Evolutionary conservation across 2,888 invertebrate genomes (phyloP), one percentile per base, ranked within the genome.

Genomic region (Caenorhabditis virilis): DNA sequence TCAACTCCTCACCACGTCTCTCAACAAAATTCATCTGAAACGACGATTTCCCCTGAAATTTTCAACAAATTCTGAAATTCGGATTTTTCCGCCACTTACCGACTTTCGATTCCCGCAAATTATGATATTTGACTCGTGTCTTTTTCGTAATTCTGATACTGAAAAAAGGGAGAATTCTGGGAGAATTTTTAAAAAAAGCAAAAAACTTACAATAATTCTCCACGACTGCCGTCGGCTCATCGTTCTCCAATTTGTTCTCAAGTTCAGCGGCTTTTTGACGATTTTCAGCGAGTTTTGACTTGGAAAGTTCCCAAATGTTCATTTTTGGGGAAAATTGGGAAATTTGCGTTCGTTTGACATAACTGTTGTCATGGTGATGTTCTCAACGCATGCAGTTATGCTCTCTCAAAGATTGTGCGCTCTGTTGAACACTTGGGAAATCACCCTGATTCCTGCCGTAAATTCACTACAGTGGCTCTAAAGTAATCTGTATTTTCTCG

Each of bases 11-110:
- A 55, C 88, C 89, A 82, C 85, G 42, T n/a, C n/a, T n/a, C 18
- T 92, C 91, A 54, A 92, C 86, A 84, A 92, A 91, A 69, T 88
- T 86, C 80, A 89, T 87, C n/a, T 91, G 87, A 49, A 91, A 86
- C 15, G 90, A 89, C 0, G 91, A 89, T 86, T 92, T 92, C 0
- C 92, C 92, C 85, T 85, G 68, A 23, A 76, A 61, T 15, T n/a
- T 11, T 16, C 4, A 41, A 42, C 27, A 16, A 11, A 20, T 9
- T 3, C 23, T 16, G n/a, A n/a, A n/a, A n/a, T n/a, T 23, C 13
- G 4, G 18, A 18, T 41, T 46, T 23, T 26, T 13, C 20, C 23
- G 18, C 27, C 15, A 45, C 66, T 49, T 25, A 74, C 74, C 30
- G 51, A 63, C 60, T 73, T 71, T 27, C 50, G 43, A 51, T 61